These are phyloP conservation scores for Ceramica pisi DNA, from an alignment of 2,888 invertebrate species.

Conservation along the genomic window DNA sequence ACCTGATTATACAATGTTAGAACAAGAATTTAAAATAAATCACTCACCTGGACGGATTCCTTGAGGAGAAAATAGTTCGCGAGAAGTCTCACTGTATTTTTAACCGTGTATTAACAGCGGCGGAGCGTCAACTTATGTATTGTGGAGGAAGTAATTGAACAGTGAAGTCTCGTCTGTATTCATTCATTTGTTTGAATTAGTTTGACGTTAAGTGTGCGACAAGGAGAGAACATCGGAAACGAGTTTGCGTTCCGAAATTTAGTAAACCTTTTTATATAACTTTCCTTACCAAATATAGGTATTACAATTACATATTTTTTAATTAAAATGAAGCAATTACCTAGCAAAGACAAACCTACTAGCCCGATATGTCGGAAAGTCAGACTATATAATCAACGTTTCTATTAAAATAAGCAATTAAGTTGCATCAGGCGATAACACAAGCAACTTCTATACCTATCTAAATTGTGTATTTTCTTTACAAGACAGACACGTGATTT, in stretches of 20 bases:
- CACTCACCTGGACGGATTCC: constrained; percentile 55
- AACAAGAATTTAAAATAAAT: constrained; percentile 15
- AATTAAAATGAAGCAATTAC: not conserved
- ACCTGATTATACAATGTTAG: constrained; percentile 25
- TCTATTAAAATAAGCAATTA: constrained; percentile 7
- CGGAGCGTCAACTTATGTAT: constrained; percentile 70
- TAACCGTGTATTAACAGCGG: constrained; percentile 57
- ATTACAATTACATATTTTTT: too few relatives aligned
- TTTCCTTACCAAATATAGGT: too few relatives aligned
- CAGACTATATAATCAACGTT: constrained; percentile 8
- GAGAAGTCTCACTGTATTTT: constrained; percentile 45
- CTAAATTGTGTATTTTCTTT: not conserved
- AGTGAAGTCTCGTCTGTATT: constrained; percentile 38
- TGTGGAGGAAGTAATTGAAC: constrained; percentile 55
- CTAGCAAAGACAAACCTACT: not conserved
- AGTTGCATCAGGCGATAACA: constrained; percentile 22
- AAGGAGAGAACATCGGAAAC: constrained; percentile 48
- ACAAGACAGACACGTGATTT: not conserved
- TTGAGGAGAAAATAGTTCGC: constrained; percentile 35
- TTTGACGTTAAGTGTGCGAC: constrained; percentile 68
- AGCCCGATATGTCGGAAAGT: constrained; percentile 3
- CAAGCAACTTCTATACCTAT: not conserved
- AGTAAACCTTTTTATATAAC: constrained; percentile 3
- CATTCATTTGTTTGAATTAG: constrained; percentile 68
- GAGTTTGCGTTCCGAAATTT: constrained; percentile 50